Evolutionary conservation across 1,140 invertebrate species (phyloP), one percentile per base, ranked within the genome.

Genomic region (Phymorhynchus buccinoides): DNA sequence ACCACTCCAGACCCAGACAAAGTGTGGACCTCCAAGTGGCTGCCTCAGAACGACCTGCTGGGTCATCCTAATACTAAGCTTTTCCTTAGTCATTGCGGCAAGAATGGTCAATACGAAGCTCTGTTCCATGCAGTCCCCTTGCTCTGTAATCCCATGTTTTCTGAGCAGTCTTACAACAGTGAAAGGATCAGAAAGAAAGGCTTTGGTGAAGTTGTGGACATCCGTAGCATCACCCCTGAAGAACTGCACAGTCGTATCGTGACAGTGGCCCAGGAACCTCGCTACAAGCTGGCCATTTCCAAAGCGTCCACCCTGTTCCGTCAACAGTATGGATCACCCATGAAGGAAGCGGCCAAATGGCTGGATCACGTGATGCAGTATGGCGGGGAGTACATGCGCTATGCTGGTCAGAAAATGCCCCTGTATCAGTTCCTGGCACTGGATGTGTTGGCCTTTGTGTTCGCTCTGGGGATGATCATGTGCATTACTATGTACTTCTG

Each of bases 41-140:
- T 86, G n/a, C 86, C 86, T 32, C 86, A 86, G 56, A 86, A 86
- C 80, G 86, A 86, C 52, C 75, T 86, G 52, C 52, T 86, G 66
- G 86, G 78, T 81, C 78, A 86, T 44, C 56, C 66, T 16, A 86
- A 84, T 41, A 87, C 87, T 89, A 91, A 95, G 56, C 95, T 94
- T 0, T 97, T 96, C 85, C 94, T 97, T 84, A 95, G 96, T 0
- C 96, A 97, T 88, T 96, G 95, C 32, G 96, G 96, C 0, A 94
- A 96, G 48, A 94, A 96, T 89, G 95, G 96, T 30, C 95, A 95
- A 1, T 95, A 95, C 68, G 68, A 71, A 18, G 68, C 68, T 71
- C 94, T 96, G 71, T 95, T 96, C 88, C 96, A 95, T 87, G 96
- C 95, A 9, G 95, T 97, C 3, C 96, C 96, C 0, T 94, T 96